Evolutionary conservation across 2,888 invertebrate species (phyloP).

Genomic region (Noctua comes): DNA sequence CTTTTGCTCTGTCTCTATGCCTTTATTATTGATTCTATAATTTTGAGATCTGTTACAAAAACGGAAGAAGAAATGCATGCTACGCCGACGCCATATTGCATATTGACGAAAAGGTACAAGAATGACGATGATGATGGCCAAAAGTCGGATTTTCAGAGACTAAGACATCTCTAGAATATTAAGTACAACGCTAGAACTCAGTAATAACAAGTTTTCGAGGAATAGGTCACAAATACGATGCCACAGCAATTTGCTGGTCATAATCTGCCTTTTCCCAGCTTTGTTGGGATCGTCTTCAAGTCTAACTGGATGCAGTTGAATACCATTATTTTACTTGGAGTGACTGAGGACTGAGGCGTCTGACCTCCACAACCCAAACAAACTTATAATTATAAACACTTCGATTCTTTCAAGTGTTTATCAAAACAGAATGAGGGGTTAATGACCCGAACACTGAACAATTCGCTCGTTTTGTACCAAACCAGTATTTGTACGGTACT

Average conservation of each 20-base stretch:
- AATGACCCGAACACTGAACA: conserved; percentile 63
- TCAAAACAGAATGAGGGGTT: conserved; percentile 60
- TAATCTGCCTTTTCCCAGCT: not conserved
- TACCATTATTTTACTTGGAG: too few species aligned
- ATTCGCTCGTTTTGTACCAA: conserved; percentile 57
- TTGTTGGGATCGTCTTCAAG: not conserved
- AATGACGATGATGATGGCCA: not conserved
- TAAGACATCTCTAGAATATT: not conserved
- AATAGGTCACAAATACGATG: not conserved
- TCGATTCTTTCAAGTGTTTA: conserved; percentile 26
- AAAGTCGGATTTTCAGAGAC: not conserved
- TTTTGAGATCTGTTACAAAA: not conserved
- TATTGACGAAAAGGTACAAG: not conserved
- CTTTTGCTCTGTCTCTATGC: not conserved
- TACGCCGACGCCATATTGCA: not conserved
- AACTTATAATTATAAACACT: conserved; percentile 22
- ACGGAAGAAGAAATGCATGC: not conserved
- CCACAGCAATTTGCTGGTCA: not conserved
- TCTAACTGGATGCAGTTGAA: not conserved
- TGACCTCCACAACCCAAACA: not conserved
- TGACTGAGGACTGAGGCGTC: too few species aligned
- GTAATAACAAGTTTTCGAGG: not conserved
- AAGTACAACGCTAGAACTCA: not conserved
- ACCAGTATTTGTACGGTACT: conserved; percentile 68
- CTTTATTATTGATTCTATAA: not conserved